Percentiles rank a stretch among this genome's conserved stretches.
Conservation (phyloP, 2,113 vertebrate species). For the Calyptomena viridis region DNA sequence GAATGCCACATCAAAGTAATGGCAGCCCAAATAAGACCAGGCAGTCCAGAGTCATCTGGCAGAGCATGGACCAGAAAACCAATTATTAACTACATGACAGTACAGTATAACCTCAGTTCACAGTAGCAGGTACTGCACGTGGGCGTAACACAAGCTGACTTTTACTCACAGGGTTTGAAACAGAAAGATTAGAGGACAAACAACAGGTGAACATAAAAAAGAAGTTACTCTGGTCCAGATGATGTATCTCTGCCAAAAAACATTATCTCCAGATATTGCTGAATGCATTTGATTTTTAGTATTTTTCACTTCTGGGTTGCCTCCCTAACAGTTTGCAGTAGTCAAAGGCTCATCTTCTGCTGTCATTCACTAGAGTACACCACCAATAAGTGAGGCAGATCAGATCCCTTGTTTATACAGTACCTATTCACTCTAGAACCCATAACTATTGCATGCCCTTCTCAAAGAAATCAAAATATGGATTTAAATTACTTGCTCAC, state of each 20-base stretch:
- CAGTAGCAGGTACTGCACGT: neutral
- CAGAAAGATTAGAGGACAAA: neutral
- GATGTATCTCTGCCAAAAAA: neutral
- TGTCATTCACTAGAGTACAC: neutral
- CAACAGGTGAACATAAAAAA: neutral
- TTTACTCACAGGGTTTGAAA: neutral
- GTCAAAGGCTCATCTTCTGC: neutral
- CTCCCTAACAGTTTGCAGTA: neutral
- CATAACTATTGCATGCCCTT: neutral
- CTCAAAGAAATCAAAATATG: neutral
- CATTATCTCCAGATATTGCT: neutral
- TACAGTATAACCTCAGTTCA: neutral
- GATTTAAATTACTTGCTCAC: neutral
- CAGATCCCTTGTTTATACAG: neutral
- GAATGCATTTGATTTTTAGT: neutral
- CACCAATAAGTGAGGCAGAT: neutral
- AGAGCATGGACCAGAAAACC: neutral
- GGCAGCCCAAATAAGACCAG: neutral
- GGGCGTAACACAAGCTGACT: fast-evolving
- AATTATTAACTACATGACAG: neutral
- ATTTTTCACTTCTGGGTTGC: neutral
- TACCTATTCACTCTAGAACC: neutral
- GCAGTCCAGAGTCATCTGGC: neutral
- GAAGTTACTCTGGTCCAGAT: neutral
- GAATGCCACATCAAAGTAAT: neutral